These are phyloP conservation scores for Salmo trutta DNA, from an alignment of 2,797 vertebrate species.

Conservation along the genomic window DNA sequence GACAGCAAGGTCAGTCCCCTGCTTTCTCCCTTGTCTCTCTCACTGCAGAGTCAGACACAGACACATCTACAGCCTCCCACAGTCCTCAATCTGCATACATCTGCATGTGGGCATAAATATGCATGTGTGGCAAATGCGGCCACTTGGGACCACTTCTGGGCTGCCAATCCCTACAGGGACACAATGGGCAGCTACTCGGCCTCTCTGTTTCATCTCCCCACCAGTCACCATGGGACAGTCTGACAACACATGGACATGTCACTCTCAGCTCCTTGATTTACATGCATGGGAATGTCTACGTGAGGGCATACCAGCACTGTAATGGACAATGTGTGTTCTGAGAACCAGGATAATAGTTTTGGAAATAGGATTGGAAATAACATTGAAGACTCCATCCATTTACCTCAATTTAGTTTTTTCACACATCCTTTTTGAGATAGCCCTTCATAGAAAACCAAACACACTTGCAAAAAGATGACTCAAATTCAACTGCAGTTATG, in stretches of 20 bases:
- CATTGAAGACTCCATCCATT: not conserved
- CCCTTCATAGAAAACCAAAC: not conserved
- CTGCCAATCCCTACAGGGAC: conserved; percentile 38
- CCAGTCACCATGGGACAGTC: conserved; percentile 18
- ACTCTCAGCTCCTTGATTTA: conserved; percentile 43
- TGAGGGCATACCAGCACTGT: conserved; percentile 12
- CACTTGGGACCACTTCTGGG: conserved; percentile 41
- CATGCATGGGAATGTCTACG: conserved; percentile 48
- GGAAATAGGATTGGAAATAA: not conserved
- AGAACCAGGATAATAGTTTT: not conserved
- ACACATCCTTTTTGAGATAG: not conserved
- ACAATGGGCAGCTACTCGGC: conserved; percentile 39
- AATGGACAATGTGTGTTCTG: not conserved
- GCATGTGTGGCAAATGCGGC: conserved; percentile 53
- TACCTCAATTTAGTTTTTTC: not conserved
- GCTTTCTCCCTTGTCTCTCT: conserved; percentile 6
- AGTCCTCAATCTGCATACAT: conserved; percentile 43
- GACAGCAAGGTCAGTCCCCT: conserved; percentile 1
- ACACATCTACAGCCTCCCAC: conserved; percentile 31
- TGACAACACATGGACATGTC: conserved; percentile 15
- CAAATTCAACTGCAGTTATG: not conserved
- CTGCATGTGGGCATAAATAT: conserved; percentile 60
- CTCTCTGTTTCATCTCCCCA: conserved; percentile 28
- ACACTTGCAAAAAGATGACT: not conserved
- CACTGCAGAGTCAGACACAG: conserved; percentile 31